Percentiles rank a stretch among this genome's conserved stretches.
These are phyloP conservation scores for Chrysolina haemoptera DNA, from an alignment of 2,888 invertebrate species.

Conservation along the genomic window DNA sequence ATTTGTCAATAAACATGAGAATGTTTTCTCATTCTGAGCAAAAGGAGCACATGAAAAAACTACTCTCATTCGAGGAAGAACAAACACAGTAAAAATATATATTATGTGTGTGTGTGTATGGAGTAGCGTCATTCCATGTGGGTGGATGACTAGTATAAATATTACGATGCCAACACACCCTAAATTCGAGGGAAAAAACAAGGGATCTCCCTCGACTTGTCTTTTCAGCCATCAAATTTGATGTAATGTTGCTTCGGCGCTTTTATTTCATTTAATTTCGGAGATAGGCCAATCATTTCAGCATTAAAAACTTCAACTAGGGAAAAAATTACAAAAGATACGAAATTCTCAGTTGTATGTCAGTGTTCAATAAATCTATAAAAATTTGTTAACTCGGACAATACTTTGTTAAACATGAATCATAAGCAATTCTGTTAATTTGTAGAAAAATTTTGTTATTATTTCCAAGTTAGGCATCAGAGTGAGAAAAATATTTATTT, in stretches of 20 bases:
- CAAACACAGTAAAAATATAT: conserved; percentile 2
- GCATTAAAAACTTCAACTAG: no score
- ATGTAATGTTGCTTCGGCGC: conserved; percentile 37
- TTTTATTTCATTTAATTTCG: conserved; percentile 44
- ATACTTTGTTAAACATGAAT: no score
- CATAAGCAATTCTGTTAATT: no score
- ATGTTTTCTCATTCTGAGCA: not conserved
- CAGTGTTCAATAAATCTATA: no score
- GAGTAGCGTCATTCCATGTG: conserved; percentile 1
- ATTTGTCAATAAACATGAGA: not conserved
- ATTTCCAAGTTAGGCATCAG: no score
- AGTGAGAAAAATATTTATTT: no score
- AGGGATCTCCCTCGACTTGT: conserved; percentile 30
- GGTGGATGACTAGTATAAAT: conserved; percentile 18
- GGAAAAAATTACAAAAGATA: no score
- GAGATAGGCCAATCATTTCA: no score
- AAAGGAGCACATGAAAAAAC: conserved; percentile 1
- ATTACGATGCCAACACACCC: conserved; percentile 5
- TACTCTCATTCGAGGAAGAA: not conserved
- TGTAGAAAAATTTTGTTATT: no score
- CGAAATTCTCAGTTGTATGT: no score
- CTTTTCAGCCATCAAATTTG: conserved; percentile 44
- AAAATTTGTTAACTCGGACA: no score
- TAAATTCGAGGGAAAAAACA: conserved; percentile 19
- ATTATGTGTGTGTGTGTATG: no score